Evolutionary conservation across 2,888 invertebrate genomes (phyloP), one percentile per base, ranked within the genome.

Genomic region (Ramazzottius varieornatus): DNA sequence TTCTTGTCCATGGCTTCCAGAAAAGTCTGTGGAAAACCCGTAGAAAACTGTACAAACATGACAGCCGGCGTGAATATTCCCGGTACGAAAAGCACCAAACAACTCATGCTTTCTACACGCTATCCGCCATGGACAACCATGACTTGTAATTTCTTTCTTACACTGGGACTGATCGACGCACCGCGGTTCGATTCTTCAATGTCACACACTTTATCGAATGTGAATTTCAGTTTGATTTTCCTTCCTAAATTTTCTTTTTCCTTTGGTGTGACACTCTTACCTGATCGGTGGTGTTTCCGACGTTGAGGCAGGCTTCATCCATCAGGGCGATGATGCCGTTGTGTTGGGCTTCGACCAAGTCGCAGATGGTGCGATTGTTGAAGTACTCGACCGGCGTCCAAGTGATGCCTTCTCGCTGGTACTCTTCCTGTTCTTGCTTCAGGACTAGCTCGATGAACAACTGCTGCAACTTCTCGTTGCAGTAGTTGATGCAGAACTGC

Each of bases 401-500:
- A 70, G 85, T 85, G 73, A 98, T 94, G 65, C 94, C 96, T 75
- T 98, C 96, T 33, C 85, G 82, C 69, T 84, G 82, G 75, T 98
- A 98, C 74, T 96, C 96, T 74, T 96, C 96, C 73, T 98, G 96
- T 75, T 98, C 94, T 76, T 93, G 94, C 73, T 93, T 92, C 68
- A 98, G 78, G 33, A 96, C 96, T 77, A 98, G 79, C 77, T 96
- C 94, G 73, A 96, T 96, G 75, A 96, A 96, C 40, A 96, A 80
- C 76, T 96, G 96, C 75, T 96, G 96, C 69, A 96, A 80, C 75
- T 96, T 96, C 79, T 96, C 96, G 75, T 96, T 96, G 75, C 94
- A 96, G 78, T 94, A 96, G 78, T 96, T 96, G 73, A 96, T 96
- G 77, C 94, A 96, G 78, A 96, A 91, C 79, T 96, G 96, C 76